Evolutionary conservation across 2,113 vertebrate species (phyloP), one percentile per base, ranked within the genome.

Genomic region (Capreolus pygargus): DNA sequence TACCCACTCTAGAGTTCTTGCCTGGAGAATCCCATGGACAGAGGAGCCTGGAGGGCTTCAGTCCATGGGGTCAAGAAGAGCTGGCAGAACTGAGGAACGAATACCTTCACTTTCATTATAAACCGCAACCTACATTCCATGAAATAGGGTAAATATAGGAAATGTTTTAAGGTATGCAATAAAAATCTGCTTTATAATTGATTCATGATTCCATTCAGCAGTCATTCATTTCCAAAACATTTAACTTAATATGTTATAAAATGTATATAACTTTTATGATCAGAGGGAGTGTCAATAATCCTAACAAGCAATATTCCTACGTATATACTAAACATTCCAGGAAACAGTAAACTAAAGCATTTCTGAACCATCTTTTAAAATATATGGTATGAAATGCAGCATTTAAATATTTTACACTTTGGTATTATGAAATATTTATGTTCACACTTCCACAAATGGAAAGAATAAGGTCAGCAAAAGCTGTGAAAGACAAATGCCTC

Each of bases 351-450:
- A 83, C 36, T 52, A 87, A 12, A 93, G 23, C 6, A 95, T n/a
- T 92, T 74, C 39, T 91, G 23, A 96, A 91, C 5, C 55, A 90
- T 39, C 36, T 39, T 94, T 64, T 47, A 82, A 52, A 50, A 88
- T 55, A 87, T 50, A 89, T 84, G 15, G 54, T 91, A 55, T 90
- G 95, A 96, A 95, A 91, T 43, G 33, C 92, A 36, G 76, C 47
- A 89, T 85, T 93, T 97, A 93, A 95, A 96, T 97, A 97, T 96
- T 97, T 98, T 95, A 97, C 88, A 96, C 78, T 94, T 89, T 82
- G 39, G 36, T 74, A 86, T 93, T 95, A 90, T 57, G 16, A 98
- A 98, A 98, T 89, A 96, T 90, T 97, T 93, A 97, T 96, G 43
- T 54, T 90, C 47, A 89, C 88, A 93, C 43, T 86, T 54, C 52